A percentile compares a stretch with the other conserved stretches of the same genome.
Conservation (phyloP, 2,113 vertebrate species). For the Zosterops lateralis region DNA sequence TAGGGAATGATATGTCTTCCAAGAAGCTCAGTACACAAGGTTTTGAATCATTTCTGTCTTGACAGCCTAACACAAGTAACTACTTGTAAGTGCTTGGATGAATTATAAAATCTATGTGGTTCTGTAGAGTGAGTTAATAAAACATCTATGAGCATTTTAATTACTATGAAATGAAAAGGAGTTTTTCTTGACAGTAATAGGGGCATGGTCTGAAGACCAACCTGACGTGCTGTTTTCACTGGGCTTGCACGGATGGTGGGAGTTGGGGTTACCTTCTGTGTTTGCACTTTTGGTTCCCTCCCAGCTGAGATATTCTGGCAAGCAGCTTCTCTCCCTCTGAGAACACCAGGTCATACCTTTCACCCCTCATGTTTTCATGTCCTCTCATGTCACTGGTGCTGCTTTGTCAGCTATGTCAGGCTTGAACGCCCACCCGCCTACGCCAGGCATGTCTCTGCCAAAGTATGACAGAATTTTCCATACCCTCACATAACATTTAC, state of each 20-base stretch:
- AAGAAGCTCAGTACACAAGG: slow-evolving; percentile 51
- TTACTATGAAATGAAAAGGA: slow-evolving; percentile 13
- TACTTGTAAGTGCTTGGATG: slow-evolving; percentile 56
- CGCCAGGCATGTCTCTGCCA: not conserved
- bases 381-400: not conserved
- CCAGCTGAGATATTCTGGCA: not conserved
- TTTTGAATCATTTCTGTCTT: slow-evolving; percentile 60
- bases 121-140: slow-evolving; percentile 46
- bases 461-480: not conserved
- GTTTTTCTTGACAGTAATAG: not conserved
- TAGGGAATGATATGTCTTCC: slow-evolving; percentile 65
- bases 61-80: slow-evolving; percentile 62
- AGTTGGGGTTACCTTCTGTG: not conserved
- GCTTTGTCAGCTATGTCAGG: not conserved
- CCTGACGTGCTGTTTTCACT: not conserved
- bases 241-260: not conserved
- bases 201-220: not conserved
- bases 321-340: not conserved
- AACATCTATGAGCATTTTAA: slow-evolving; percentile 53
- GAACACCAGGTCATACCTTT: not conserved
- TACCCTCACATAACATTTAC: not conserved
- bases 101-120: slow-evolving; percentile 50
- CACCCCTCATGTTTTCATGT: not conserved
- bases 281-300: not conserved
- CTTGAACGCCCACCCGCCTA: not conserved